These are phyloP conservation scores for Pseudomugil tenellus DNA, from an alignment of 2,797 vertebrate species.

Conservation along the genomic window DNA sequence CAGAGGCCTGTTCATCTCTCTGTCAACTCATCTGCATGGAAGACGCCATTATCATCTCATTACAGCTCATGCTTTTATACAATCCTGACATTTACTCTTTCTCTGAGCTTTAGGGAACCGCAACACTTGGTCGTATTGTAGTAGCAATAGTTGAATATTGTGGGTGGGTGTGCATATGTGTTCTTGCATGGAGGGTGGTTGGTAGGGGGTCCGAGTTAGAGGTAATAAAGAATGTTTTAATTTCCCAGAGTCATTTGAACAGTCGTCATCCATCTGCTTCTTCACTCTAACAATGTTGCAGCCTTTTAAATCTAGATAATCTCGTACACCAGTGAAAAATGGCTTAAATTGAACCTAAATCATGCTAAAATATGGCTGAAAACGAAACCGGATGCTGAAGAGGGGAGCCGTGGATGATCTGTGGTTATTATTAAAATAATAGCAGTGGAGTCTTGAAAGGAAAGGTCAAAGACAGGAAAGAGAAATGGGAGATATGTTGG, in stretches of 20 bases:
- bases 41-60: slow-evolving; percentile 79
- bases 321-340: slow-evolving; percentile 40
- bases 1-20: slow-evolving; percentile 74
- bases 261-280: slow-evolving; percentile 68
- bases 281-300: slow-evolving; percentile 39
- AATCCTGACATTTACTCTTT: slow-evolving; percentile 72
- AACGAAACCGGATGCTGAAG: slow-evolving; percentile 24
- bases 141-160: slow-evolving; percentile 35
- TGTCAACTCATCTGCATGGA: slow-evolving; percentile 71
- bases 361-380: slow-evolving; percentile 20
- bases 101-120: slow-evolving; percentile 42
- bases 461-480: slow-evolving; percentile 59
- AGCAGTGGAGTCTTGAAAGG: slow-evolving; percentile 20
- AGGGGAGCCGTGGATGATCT: slow-evolving; percentile 37
- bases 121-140: slow-evolving; percentile 41
- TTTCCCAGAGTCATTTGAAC: slow-evolving; percentile 69
- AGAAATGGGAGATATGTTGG: slow-evolving; percentile 29
- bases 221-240: slow-evolving; percentile 72
- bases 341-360: too few relatives aligned
- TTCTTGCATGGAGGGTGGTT: neutral
- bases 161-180: slow-evolving; percentile 3
- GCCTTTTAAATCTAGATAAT: slow-evolving; percentile 53
- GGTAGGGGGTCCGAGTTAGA: slow-evolving; percentile 27
- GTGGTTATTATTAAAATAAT: slow-evolving; percentile 56
- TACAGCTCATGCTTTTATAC: slow-evolving; percentile 61